Percentiles rank a stretch among this genome's conserved stretches.
phyloP scores from a whole-genome alignment of 2,888 invertebrate species.

The Phoronis australis region DNA sequence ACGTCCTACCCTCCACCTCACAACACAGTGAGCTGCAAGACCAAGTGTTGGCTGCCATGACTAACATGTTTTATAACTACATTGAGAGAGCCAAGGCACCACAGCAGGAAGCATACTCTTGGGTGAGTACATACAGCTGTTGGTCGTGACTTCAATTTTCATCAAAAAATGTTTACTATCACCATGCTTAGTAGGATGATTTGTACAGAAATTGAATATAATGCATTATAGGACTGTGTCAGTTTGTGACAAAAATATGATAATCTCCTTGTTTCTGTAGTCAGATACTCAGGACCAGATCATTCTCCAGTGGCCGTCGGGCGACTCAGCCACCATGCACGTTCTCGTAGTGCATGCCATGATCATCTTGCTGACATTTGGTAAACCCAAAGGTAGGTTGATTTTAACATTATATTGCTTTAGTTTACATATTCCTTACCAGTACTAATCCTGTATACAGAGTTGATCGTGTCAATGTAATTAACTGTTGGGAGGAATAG shows the following conservation, averaged over 20 bases:
- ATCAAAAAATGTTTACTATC: too few relatives aligned
- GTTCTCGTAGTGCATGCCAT: slow-evolving; percentile 78
- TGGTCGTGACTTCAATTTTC: too few relatives aligned
- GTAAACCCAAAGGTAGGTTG: slow-evolving; percentile 45
- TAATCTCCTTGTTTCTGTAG: slow-evolving; percentile 56
- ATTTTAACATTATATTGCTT: too few relatives aligned
- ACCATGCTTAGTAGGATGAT: too few relatives aligned
- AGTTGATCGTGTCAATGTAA: too few relatives aligned
- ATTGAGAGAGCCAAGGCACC: slow-evolving; percentile 59
- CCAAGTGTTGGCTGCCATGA: slow-evolving; percentile 37
- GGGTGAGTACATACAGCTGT: too few relatives aligned
- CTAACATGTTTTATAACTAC: slow-evolving; percentile 48
- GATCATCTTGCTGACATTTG: slow-evolving; percentile 70
- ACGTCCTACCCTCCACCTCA: slow-evolving; percentile 62
- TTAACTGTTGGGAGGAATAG: too few relatives aligned
- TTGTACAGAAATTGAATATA: too few relatives aligned
- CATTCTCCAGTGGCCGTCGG: slow-evolving; percentile 70
- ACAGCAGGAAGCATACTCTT: slow-evolving; percentile 56
- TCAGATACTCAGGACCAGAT: slow-evolving; percentile 72
- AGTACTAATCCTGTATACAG: too few relatives aligned
- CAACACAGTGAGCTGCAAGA: slow-evolving; percentile 17
- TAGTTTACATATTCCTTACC: too few relatives aligned
- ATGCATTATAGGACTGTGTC: too few relatives aligned
- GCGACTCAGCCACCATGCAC: slow-evolving; percentile 71
- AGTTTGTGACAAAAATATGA: too few relatives aligned